phyloP scores from a whole-genome alignment of 2,888 invertebrate species.

The Eudemis profundana region DNA sequence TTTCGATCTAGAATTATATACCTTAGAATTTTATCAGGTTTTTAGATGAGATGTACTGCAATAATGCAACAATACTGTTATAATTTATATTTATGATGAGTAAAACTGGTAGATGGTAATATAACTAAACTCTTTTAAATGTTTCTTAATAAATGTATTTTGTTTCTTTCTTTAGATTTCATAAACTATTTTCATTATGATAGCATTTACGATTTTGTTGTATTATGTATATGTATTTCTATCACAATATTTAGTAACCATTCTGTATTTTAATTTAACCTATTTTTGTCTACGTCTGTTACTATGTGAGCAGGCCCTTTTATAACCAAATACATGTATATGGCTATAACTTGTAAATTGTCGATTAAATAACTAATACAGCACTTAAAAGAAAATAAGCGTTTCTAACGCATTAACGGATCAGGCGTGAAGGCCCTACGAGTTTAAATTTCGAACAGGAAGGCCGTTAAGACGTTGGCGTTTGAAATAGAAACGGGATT shows the following conservation, averaged over 20 bases:
- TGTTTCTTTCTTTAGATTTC: too few relatives aligned
- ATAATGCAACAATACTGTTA: too few relatives aligned
- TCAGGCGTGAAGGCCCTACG: conserved; percentile 27
- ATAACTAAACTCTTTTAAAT: too few relatives aligned
- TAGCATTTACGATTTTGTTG: too few relatives aligned
- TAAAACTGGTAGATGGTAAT: too few relatives aligned
- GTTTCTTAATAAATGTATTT: too few relatives aligned
- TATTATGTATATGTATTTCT: too few relatives aligned
- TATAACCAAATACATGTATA: too few relatives aligned
- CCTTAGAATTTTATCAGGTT: neutral
- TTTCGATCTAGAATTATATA: neutral
- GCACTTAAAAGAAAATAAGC: conserved; percentile 11
- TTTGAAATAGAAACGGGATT: conserved; percentile 42
- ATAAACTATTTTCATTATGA: too few relatives aligned
- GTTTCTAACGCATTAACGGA: conserved; percentile 15
- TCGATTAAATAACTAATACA: neutral
- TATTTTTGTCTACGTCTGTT: too few relatives aligned
- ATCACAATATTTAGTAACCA: too few relatives aligned
- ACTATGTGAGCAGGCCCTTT: neutral
- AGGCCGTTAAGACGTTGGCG: conserved; percentile 41
- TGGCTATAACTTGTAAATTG: neutral
- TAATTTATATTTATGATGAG: neutral
- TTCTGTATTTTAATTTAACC: too few relatives aligned
- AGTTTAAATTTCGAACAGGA: conserved; percentile 26
- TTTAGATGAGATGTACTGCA: neutral